A percentile compares a stretch with the other conserved stretches of the same genome.
These are phyloP conservation scores for Mythimna loreyi DNA, from an alignment of 2,888 invertebrate species.

Conservation along the genomic window DNA sequence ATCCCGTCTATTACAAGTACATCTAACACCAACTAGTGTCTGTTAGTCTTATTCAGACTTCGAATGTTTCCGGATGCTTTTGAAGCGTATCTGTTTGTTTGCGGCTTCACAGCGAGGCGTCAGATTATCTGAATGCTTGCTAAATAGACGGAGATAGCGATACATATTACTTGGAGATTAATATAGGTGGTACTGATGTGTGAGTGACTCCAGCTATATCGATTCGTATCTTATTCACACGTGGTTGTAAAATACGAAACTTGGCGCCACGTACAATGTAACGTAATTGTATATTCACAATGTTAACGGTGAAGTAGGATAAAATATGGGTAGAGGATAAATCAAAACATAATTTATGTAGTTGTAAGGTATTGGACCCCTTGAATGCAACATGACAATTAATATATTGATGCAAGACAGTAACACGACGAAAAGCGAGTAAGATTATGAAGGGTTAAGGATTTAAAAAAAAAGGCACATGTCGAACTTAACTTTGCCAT, in stretches of 20 bases:
- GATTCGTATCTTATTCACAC: slow-evolving; percentile 13
- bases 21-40: slow-evolving; percentile 21
- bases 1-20: slow-evolving; percentile 20
- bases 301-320: background rate
- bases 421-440: background rate
- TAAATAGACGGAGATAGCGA: slow-evolving; percentile 48
- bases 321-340: background rate
- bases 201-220: slow-evolving; percentile 17
- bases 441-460: background rate
- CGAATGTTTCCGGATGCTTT: slow-evolving; percentile 56
- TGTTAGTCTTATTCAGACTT: slow-evolving; percentile 51
- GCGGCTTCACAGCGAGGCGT: slow-evolving; percentile 50
- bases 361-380: background rate
- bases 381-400: background rate
- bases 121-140: slow-evolving; percentile 60
- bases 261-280: slow-evolving; percentile 34
- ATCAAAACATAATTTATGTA: background rate
- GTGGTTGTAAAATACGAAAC: background rate
- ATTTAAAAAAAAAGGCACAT: background rate
- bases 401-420: background rate
- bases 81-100: slow-evolving; percentile 52
- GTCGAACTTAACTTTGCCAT: background rate
- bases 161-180: slow-evolving; percentile 33
- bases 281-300: background rate
- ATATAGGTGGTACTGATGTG: slow-evolving; percentile 28